Base-by-base conservation (phyloP, 2,888 invertebrate species). In the Spicauda simplicius region DNA sequence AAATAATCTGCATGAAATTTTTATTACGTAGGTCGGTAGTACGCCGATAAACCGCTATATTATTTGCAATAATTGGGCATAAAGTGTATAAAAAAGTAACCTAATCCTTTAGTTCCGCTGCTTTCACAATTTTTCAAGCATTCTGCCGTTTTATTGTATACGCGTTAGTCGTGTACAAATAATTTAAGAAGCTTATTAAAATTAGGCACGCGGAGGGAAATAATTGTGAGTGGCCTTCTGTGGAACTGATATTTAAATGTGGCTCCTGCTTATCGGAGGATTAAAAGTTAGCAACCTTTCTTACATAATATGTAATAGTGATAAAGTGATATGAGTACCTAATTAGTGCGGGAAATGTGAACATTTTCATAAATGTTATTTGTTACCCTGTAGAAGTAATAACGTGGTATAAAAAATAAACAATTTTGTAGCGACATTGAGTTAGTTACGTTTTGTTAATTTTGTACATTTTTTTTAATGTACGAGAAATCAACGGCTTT, bases 71-170 rank as follows among this genome's bases (percentile, higher is more conserved):
- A 62, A 62, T 41, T 45, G 62, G 62, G 20, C 25, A 25, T 54
- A 54, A 54, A 53, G 41, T 33, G 52, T 53, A n/a, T 53, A 59
- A 16, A 59, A 60, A 60, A 33, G 60, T 60, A 60, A 60, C 50
- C 30, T 60, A 60, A 60, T 60, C 50, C 60, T 18, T 63, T 63
- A 55, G 63, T 63, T 63, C 16, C 53, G 30, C 45, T 25, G 55
- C 63, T 63, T 63, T 63, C 63, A 63, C 45, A 55, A 63, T 63
- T 63, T 48, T 53, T 11, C 45, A 55, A 56, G 55, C 63, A 30
- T 48, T 48, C 55, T 3, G 10, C 1, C 16, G 12, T 37, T 37
- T 37, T 8, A 63, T 63, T 63, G 63, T 63, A 48, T 20, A 16
- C 63, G 25, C 30, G 16, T 63, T 48, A 63, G 54, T 41, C 20